Percentiles rank a stretch among this genome's conserved stretches.
These are phyloP conservation scores for Octopus sinensis DNA, from an alignment of 1,140 invertebrate species.

Conservation along the genomic window DNA sequence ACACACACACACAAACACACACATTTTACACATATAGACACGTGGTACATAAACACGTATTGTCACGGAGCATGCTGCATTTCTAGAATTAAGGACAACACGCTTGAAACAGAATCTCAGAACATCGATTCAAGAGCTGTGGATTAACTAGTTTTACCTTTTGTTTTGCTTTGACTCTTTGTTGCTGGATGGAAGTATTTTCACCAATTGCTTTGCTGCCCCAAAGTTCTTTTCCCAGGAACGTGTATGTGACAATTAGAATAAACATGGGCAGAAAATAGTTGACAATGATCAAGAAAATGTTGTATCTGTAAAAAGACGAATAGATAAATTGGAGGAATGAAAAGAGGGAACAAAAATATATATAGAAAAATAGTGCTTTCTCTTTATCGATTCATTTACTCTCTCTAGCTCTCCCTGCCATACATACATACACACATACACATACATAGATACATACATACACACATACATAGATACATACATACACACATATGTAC, in stretches of 20 bases:
- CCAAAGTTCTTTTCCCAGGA: conserved; percentile 89
- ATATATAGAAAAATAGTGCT: not conserved
- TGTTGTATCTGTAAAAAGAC: conserved; percentile 31
- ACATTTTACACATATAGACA: too few species aligned
- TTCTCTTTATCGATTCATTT: not conserved
- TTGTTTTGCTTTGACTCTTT: conserved; percentile 81
- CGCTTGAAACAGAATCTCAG: not conserved
- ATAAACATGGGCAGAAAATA: conserved; percentile 87
- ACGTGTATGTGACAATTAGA: conserved; percentile 81
- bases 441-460: not conserved
- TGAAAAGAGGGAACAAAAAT: not conserved
- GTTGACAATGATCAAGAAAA: conserved; percentile 79
- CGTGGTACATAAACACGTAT: too few species aligned
- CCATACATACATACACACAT: not conserved
- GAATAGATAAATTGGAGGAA: not conserved
- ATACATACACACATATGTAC: not conserved
- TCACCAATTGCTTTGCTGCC: conserved; percentile 86
- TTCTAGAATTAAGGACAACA: not conserved
- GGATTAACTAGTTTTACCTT: conserved; percentile 65
- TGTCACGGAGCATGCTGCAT: too few species aligned
- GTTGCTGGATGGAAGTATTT: conserved; percentile 67
- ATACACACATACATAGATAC: not conserved
- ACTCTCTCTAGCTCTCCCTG: not conserved
- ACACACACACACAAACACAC: too few species aligned
- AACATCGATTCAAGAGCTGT: too few species aligned